Base-by-base conservation (phyloP, 2,888 invertebrate genomes). In the Oscheius onirici region DNA sequence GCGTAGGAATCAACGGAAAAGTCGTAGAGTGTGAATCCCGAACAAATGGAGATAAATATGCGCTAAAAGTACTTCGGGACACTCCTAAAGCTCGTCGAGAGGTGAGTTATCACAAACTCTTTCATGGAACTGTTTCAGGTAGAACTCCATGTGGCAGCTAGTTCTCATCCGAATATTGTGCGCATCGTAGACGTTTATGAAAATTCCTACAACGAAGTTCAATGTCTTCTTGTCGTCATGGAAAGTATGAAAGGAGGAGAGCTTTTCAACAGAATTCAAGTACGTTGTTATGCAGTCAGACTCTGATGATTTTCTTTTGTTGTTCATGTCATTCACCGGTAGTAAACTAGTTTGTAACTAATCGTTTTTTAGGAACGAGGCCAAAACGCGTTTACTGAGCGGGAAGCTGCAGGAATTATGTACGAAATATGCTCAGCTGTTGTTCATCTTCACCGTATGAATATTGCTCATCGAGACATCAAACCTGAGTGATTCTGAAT, bases 231-330 rank as follows among this genome's bases (percentile, higher is more conserved):
- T 8, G 95, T 99, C 44, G 93, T 99, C n/a, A 99, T 99, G 97
- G 99, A 99, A 91, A 95, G 96, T 86, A 97, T 99, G 97, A 95
- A 94, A 88, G 97, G 97, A 3, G 97, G 97, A 0, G 97, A 99
- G 89, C 90, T 99, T 72, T 99, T 99, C 90, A 93, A 94, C 88
- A 91, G 96, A 87, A 99, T 99, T 88, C 97, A 99, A 79, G 84
- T 84, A 34, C 10, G 3, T 60, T 34, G 3, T 34, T 34, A 34
- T 34, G n/a, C n/a, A n/a, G n/a, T n/a, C n/a, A n/a, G n/a, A n/a
- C 34, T 34, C 20, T 20, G 13, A 5, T 58, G 26, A 34, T 68
- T 43, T 46, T 65, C 28, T 43, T 22, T 24, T 44, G 3, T 41
- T 61, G 40, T 61, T n/a, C n/a, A n/a, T n/a, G n/a, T n/a, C n/a